A percentile compares a stretch with the other conserved stretches of the same genome.
phyloP scores from a whole-genome alignment of 2,888 invertebrate genomes.

The Tipula lateralis region DNA sequence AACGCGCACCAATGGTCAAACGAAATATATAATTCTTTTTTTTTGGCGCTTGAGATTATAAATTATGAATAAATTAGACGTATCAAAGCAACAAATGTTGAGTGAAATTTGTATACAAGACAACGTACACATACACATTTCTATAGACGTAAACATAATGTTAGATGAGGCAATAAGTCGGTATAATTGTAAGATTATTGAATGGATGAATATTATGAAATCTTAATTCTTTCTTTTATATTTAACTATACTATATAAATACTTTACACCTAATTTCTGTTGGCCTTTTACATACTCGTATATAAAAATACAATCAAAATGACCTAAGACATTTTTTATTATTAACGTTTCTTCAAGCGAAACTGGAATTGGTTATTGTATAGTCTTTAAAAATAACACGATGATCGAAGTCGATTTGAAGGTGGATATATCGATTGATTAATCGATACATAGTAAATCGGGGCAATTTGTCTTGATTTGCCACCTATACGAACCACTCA shows the following conservation, averaged over 20 bases:
- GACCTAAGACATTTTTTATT: background rate
- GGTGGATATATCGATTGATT: background rate
- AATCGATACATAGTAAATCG: background rate
- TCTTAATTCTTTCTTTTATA: background rate
- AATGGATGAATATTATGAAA: background rate
- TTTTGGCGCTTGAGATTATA: background rate
- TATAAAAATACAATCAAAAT: background rate
- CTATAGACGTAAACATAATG: background rate
- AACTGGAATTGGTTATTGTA: background rate
- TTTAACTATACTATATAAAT: background rate
- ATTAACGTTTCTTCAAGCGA: background rate
- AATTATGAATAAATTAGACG: constrained; percentile 4
- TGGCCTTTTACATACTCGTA: background rate
- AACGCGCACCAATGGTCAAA: background rate
- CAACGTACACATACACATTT: background rate
- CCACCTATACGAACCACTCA: background rate
- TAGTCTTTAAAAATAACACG: background rate
- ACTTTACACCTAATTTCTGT: background rate
- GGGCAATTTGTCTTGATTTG: background rate
- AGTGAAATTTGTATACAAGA: background rate
- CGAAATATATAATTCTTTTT: background rate
- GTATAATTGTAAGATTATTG: background rate
- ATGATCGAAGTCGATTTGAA: background rate
- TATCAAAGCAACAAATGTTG: background rate
- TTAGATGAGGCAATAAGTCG: background rate